Percentiles rank a stretch among this genome's conserved stretches.
phyloP scores from a whole-genome alignment of 2,797 vertebrate genomes.

The Pantherophis vulpinus region DNA sequence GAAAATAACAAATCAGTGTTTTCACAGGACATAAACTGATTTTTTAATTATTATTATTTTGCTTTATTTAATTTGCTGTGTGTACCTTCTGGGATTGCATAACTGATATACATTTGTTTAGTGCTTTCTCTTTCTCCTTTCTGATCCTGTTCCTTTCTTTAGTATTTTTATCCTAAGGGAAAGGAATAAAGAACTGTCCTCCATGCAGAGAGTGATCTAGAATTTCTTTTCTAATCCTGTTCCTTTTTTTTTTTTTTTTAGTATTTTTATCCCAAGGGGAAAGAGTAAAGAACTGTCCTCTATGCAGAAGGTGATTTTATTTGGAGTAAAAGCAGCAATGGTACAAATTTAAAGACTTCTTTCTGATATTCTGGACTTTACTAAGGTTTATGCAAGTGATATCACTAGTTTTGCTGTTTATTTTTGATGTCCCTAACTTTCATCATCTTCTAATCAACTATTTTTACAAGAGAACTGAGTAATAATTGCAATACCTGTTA shows the following conservation, averaged over 20 bases:
- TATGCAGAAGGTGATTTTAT: neutral
- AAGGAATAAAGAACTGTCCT: neutral
- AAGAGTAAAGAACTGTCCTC: neutral
- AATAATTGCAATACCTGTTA: neutral
- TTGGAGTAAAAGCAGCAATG: neutral
- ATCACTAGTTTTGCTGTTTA: neutral
- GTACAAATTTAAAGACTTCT: neutral
- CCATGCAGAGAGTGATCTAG: neutral
- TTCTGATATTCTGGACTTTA: neutral
- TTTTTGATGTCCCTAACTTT: neutral
- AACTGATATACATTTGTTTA: neutral
- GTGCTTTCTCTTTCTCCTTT: neutral
- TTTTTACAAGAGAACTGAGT: neutral
- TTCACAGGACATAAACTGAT: neutral
- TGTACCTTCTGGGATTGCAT: neutral
- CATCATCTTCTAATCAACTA: slow-evolving; percentile 26
- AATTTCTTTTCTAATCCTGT: neutral
- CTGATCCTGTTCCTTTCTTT: neutral
- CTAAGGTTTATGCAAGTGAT: neutral
- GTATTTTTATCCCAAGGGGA: neutral
- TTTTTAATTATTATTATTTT: neutral
- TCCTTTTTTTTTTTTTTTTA: neutral
- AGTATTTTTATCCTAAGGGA: neutral
- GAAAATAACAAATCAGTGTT: neutral
- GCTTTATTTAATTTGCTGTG: neutral